A percentile compares a stretch with the other conserved stretches of the same genome.
Evolutionary conservation across 2,113 vertebrate genomes (phyloP).

Genomic region (Dipodomys merriami): DNA sequence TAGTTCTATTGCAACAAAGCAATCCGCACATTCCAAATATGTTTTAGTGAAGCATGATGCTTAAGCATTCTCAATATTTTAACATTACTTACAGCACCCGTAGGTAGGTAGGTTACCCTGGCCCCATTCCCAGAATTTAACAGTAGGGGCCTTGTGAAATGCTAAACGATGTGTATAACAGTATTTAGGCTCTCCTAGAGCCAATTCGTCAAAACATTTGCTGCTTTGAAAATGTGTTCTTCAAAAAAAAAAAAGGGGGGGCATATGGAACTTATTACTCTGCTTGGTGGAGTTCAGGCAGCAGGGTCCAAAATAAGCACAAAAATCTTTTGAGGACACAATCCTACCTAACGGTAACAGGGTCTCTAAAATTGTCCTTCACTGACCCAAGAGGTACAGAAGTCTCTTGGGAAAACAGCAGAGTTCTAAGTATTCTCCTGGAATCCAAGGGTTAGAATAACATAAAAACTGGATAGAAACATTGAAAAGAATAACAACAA

Average conservation of each 20-base stretch:
- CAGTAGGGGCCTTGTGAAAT: conserved; percentile 93
- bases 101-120: conserved; percentile 90
- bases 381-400: conserved; percentile 75
- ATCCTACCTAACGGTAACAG: conserved; percentile 82
- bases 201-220: conserved; percentile 91
- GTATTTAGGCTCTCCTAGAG: conserved; percentile 86
- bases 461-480: conserved; percentile 69
- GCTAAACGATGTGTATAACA: conserved; percentile 92
- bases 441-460: conserved; percentile 55
- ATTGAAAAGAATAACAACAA: conserved; percentile 36
- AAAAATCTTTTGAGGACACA: conserved; percentile 85
- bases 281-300: conserved; percentile 86
- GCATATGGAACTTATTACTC: conserved; percentile 93
- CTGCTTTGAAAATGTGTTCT: conserved; percentile 89
- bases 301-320: conserved; percentile 85
- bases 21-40: conserved; percentile 81
- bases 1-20: conserved; percentile 68
- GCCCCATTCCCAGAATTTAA: conserved; percentile 91
- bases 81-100: conserved; percentile 84
- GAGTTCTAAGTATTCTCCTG: conserved; percentile 65
- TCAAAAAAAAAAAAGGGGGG: conserved; percentile 85
- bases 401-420: conserved; percentile 69
- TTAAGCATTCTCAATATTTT: conserved; percentile 82
- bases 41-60: conserved; percentile 78
- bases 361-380: conserved; percentile 79